phyloP scores from a whole-genome alignment of 2,888 invertebrate species.

The Melanargia galathea region DNA sequence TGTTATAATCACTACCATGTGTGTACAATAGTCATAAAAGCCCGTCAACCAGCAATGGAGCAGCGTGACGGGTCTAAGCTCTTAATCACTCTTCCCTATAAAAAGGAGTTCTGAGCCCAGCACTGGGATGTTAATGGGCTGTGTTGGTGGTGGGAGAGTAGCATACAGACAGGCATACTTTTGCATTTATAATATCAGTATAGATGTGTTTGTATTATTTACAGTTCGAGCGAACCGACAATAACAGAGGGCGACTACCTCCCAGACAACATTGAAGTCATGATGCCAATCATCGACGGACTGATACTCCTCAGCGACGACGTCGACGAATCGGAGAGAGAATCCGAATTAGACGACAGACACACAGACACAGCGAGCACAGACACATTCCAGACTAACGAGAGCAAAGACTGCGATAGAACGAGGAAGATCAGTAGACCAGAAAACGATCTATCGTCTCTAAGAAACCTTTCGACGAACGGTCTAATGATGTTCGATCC shows the following conservation, averaged over 20 bases:
- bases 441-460: conserved; percentile 65
- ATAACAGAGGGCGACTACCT: conserved; percentile 74
- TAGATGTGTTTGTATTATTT: conserved; percentile 28
- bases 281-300: conserved; percentile 76
- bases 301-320: conserved; percentile 62
- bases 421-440: conserved; percentile 66
- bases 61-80: no score
- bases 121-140: no score
- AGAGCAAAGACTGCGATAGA: conserved; percentile 51
- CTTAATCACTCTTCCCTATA: no score
- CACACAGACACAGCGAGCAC: conserved; percentile 55
- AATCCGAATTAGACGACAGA: conserved; percentile 47
- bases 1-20: no score
- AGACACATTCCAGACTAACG: conserved; percentile 66
- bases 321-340: conserved; percentile 50
- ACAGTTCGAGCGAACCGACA: conserved; percentile 67
- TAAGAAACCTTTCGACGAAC: conserved; percentile 74
- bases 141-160: no score
- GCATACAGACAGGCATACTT: neutral
- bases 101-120: no score
- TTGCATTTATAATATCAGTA: neutral
- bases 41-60: no score
- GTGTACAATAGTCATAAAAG: no score
- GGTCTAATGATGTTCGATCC: conserved; percentile 80
- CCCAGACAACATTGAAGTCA: conserved; percentile 76